A percentile compares a stretch with the other conserved stretches of the same genome.
phyloP scores from a whole-genome alignment of 1,140 invertebrate species.

The Mactra quadrangularis region DNA sequence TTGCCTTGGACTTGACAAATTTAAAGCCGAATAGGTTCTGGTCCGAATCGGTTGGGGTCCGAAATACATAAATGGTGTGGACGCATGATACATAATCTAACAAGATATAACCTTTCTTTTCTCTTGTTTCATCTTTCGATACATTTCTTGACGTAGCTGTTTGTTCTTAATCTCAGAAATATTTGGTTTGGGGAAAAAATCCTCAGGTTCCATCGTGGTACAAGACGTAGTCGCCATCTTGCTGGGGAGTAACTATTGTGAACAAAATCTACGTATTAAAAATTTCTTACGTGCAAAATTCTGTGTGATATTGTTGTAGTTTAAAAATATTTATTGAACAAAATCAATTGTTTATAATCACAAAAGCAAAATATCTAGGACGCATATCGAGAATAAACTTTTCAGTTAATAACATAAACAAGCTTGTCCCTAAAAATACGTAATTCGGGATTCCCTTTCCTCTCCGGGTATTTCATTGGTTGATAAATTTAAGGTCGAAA shows the following conservation, averaged over 20 bases:
- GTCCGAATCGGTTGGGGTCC: too few species aligned
- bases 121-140: slow-evolving; percentile 78
- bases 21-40: too few species aligned
- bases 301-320: neutral
- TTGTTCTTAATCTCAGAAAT: slow-evolving; percentile 83
- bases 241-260: neutral
- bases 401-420: too few species aligned
- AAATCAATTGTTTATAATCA: neutral
- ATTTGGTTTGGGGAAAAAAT: slow-evolving; percentile 69
- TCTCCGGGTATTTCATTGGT: slow-evolving; percentile 31
- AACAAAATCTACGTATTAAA: too few species aligned
- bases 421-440: too few species aligned
- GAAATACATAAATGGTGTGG: too few species aligned
- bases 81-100: too few species aligned
- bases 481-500: neutral
- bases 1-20: too few species aligned
- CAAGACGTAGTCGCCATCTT: slow-evolving; percentile 52
- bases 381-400: too few species aligned
- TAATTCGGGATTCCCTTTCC: neutral
- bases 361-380: neutral
- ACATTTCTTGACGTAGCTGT: slow-evolving; percentile 76
- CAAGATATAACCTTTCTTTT: slow-evolving; percentile 77
- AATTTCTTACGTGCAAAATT: neutral
- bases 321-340: neutral
- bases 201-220: slow-evolving; percentile 43